These are phyloP conservation scores for Dasypolia templi DNA, from an alignment of 2,888 invertebrate species.

Conservation along the genomic window DNA sequence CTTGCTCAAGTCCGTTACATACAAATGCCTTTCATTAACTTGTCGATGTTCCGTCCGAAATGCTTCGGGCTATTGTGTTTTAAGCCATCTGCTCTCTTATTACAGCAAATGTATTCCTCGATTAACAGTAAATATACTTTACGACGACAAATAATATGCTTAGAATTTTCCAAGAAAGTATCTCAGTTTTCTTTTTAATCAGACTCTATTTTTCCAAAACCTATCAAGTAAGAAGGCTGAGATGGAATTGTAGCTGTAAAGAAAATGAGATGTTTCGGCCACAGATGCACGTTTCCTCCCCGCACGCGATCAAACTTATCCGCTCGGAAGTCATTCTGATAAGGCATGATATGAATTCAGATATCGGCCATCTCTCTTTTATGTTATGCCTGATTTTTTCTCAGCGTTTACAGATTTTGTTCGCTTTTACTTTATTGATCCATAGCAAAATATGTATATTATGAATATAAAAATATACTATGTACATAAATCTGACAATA, in stretches of 20 bases:
- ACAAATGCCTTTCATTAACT: constrained; percentile 90
- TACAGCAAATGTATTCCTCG: constrained; percentile 68
- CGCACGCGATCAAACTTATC: constrained; percentile 74
- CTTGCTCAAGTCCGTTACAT: constrained; percentile 88
- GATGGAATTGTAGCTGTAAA: constrained; percentile 76
- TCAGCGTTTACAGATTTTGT: constrained; percentile 65
- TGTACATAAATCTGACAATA: constrained; percentile 62
- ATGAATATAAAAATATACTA: constrained; percentile 65
- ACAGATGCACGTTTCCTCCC: constrained; percentile 76
- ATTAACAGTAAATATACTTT: constrained; percentile 68
- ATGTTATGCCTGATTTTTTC: constrained; percentile 74
- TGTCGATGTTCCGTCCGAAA: constrained; percentile 85
- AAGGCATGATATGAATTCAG: constrained; percentile 81
- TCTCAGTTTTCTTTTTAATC: constrained; percentile 68
- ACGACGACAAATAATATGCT: constrained; percentile 59
- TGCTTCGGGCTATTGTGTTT: constrained; percentile 80
- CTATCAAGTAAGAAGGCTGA: constrained; percentile 66
- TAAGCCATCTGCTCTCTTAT: constrained; percentile 76
- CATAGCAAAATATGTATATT: constrained; percentile 64
- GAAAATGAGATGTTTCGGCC: constrained; percentile 79
- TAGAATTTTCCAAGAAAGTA: constrained; percentile 35
- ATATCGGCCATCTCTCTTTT: constrained; percentile 75
- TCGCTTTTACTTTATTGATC: constrained; percentile 66
- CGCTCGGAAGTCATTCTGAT: constrained; percentile 78
- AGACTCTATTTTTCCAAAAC: constrained; percentile 70